These are phyloP conservation scores for Pachypanchax playfairii DNA, from an alignment of 2,113 vertebrate genomes.

Conservation along the genomic window DNA sequence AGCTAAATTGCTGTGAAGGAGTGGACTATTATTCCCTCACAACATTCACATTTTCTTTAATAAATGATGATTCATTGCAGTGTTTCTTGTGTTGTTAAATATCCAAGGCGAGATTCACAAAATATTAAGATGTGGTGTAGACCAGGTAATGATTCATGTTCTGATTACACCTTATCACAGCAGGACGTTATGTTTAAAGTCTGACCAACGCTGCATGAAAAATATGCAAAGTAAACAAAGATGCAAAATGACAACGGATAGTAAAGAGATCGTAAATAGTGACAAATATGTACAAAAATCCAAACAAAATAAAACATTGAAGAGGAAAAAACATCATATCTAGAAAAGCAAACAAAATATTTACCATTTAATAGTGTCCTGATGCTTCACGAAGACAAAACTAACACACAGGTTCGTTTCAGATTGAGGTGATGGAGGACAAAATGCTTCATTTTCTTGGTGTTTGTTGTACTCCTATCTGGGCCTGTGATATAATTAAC, in stretches of 20 bases:
- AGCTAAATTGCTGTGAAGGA: background rate
- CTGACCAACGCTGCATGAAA: too few species aligned
- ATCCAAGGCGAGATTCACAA: background rate
- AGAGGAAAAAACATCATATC: too few species aligned
- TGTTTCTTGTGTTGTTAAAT: background rate
- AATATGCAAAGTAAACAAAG: background rate
- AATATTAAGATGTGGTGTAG: background rate
- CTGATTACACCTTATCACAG: background rate
- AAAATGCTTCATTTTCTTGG: conserved; percentile 6
- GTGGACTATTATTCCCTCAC: too few species aligned
- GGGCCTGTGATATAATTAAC: conserved; percentile 56
- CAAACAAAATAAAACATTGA: background rate
- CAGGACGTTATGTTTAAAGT: background rate
- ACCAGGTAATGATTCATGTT: background rate
- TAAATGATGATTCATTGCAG: background rate
- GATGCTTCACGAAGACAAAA: background rate
- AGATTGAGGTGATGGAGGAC: background rate
- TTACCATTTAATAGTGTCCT: background rate
- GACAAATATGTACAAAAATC: background rate
- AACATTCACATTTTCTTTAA: background rate
- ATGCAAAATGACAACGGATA: background rate
- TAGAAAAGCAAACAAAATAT: background rate
- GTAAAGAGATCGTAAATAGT: background rate
- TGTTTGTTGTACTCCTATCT: conserved; percentile 28
- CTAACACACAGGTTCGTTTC: background rate